Conservation (phyloP, 2,113 vertebrate species). For the Patagioenas fasciata region DNA sequence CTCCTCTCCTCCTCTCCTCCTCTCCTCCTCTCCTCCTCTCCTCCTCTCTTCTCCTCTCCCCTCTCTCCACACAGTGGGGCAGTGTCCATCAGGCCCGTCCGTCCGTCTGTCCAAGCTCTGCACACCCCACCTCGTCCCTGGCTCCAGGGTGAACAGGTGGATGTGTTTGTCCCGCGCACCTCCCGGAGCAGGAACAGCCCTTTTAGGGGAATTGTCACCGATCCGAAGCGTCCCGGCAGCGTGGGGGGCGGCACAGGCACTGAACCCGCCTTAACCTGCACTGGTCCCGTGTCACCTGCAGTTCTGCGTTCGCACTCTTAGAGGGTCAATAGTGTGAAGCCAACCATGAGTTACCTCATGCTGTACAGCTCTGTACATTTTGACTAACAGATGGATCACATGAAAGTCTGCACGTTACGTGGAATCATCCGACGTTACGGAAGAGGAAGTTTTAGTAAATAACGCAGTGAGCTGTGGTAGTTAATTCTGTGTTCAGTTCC, state of each 20-base stretch:
- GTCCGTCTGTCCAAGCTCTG: background rate
- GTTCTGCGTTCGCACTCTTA: background rate
- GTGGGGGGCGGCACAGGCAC: background rate
- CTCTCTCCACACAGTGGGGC: no score
- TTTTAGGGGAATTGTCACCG: background rate
- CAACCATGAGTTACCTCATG: background rate
- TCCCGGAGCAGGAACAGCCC: fast-evolving
- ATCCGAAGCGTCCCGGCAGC: fast-evolving
- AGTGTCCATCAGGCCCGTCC: no score
- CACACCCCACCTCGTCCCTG: no score
- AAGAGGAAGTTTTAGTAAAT: background rate
- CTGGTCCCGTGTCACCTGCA: fast-evolving
- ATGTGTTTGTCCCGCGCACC: background rate
- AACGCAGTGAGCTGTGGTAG: no score
- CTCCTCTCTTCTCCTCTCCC: no score
- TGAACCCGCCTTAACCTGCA: background rate
- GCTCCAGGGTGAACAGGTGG: background rate
- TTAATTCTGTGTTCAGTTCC: background rate
- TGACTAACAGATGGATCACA: background rate
- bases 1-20: no score
- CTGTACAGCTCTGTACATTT: background rate
- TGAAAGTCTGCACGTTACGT: fast-evolving
- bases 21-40: no score
- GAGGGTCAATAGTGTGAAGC: background rate
- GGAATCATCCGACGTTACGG: background rate